These are phyloP conservation scores for Psylliodes chrysocephalus DNA, from an alignment of 2,888 invertebrate species.

Conservation along the genomic window DNA sequence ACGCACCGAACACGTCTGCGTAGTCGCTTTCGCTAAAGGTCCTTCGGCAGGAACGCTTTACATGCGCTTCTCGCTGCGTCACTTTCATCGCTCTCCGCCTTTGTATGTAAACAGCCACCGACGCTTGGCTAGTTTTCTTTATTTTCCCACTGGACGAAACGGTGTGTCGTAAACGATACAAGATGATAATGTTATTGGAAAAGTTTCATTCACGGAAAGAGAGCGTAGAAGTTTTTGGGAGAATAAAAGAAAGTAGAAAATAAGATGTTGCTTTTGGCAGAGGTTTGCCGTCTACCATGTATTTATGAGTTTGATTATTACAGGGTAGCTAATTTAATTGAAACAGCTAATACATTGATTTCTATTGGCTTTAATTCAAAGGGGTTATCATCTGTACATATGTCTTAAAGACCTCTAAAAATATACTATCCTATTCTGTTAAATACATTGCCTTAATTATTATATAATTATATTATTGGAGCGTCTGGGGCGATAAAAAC, in stretches of 20 bases:
- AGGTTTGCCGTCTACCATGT: no score
- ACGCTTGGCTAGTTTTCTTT: constrained; percentile 27
- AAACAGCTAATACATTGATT: no score
- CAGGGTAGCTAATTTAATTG: no score
- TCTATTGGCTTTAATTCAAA: no score
- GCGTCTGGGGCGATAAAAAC: no score
- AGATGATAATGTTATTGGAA: constrained; percentile 25
- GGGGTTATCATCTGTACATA: no score
- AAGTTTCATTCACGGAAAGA: constrained; percentile 26
- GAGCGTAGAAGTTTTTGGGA: neutral
- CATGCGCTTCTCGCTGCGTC: constrained; percentile 46
- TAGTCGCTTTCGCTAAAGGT: constrained; percentile 31
- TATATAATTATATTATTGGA: no score
- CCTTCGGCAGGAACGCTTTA: constrained; percentile 31
- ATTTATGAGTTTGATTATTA: no score
- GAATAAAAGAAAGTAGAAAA: neutral
- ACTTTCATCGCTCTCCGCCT: constrained; percentile 26
- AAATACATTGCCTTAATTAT: no score
- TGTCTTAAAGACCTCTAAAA: no score
- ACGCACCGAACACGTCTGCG: constrained; percentile 49
- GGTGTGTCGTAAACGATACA: constrained; percentile 26
- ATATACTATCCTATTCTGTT: no score
- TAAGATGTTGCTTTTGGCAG: no score
- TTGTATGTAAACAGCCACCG: constrained; percentile 24
- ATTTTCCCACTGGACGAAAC: constrained; percentile 26